Percentiles rank a stretch among this genome's conserved stretches.
Evolutionary conservation across 1,140 invertebrate genomes (phyloP).

Genomic region (Sinella curviseta): DNA sequence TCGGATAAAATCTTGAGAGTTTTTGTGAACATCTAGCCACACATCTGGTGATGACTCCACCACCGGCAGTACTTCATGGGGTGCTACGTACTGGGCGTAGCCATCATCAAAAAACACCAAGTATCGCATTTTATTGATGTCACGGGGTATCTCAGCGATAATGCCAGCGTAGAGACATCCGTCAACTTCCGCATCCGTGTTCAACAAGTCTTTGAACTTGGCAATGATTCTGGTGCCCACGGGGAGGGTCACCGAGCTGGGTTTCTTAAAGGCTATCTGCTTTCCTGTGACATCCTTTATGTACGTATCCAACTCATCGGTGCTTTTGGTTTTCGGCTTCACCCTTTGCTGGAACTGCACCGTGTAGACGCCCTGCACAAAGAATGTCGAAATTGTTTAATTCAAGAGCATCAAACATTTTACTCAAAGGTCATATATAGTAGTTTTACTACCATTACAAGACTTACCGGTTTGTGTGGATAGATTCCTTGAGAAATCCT

Average conservation of each 20-base stretch:
- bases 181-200: neutral
- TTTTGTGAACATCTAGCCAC: neutral
- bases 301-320: neutral
- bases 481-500: neutral
- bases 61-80: conserved; percentile 27
- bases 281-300: neutral
- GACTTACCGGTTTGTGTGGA: neutral
- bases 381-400: neutral
- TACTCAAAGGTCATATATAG: neutral
- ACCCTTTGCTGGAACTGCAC: conserved; percentile 4
- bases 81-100: conserved; percentile 54
- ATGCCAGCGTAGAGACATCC: neutral
- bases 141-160: neutral
- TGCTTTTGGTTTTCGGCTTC: neutral
- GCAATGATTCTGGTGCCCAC: neutral
- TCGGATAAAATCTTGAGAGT: neutral
- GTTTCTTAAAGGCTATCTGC: conserved; percentile 3
- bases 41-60: neutral
- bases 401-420: neutral
- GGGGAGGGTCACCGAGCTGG: neutral
- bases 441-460: neutral
- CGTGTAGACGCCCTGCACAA: neutral
- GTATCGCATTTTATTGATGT: conserved; percentile 48
- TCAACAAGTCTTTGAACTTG: neutral
- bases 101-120: conserved; percentile 64